Conservation (phyloP, 1,140 invertebrate genomes). For the Sinonovacula constricta region DNA sequence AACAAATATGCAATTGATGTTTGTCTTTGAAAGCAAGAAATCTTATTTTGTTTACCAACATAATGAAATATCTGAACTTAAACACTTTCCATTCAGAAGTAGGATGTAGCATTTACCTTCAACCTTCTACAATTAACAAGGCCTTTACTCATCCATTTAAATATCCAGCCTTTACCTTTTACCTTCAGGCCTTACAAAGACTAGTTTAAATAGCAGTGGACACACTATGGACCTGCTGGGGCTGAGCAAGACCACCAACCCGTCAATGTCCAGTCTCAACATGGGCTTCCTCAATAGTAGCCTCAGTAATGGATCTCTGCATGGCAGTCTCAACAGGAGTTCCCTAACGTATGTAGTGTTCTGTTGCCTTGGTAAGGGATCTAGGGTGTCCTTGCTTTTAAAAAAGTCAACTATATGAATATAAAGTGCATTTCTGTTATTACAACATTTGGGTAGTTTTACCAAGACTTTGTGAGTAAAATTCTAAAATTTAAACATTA, state of each 20-base stretch:
- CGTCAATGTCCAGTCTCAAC: background rate
- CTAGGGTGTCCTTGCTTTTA: background rate
- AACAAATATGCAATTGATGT: too few species aligned
- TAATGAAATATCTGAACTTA: too few species aligned
- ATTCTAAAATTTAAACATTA: too few species aligned
- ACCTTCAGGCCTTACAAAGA: conserved; percentile 26
- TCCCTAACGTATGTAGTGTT: conserved; percentile 8
- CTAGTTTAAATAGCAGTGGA: conserved; percentile 60
- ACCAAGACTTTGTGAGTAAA: background rate
- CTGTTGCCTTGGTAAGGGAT: too few species aligned
- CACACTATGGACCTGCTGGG: conserved; percentile 70
- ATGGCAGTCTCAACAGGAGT: conserved; percentile 34
- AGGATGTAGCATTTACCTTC: too few species aligned
- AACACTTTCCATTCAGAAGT: too few species aligned
- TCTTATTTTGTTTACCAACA: too few species aligned
- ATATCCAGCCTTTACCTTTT: too few species aligned
- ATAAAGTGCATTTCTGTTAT: background rate
- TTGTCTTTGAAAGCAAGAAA: too few species aligned
- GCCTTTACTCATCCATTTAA: too few species aligned
- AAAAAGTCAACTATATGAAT: background rate
- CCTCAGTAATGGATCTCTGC: conserved; percentile 21
- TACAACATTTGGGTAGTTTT: background rate
- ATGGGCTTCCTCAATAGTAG: conserved; percentile 30
- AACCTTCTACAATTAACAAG: too few species aligned
- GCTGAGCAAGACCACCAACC: conserved; percentile 53